Evolutionary conservation across 2,797 vertebrate species (phyloP).

Genomic region (Pachyuromys duprasi): DNA sequence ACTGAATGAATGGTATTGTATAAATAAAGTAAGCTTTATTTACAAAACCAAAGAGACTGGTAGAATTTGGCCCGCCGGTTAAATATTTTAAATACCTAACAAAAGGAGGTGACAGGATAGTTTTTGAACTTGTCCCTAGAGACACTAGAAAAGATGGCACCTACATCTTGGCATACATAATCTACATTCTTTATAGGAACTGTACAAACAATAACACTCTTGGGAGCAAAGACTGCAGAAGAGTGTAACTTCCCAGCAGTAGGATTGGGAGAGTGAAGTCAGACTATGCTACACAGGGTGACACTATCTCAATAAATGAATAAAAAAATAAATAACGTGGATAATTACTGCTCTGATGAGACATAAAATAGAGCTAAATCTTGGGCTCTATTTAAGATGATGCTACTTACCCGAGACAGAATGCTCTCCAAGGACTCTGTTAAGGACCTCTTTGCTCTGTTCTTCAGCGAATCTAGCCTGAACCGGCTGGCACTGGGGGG

Average conservation of each 20-base stretch:
- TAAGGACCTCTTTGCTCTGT: constrained; percentile 95
- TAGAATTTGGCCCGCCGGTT: background rate
- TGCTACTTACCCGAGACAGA: constrained; percentile 86
- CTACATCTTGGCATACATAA: background rate
- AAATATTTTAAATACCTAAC: background rate
- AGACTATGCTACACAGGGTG: background rate
- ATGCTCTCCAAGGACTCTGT: constrained; percentile 85
- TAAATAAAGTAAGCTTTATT: background rate
- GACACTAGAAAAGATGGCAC: background rate
- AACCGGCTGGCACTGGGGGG: constrained; percentile 90
- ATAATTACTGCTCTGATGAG: background rate
- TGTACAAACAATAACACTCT: background rate
- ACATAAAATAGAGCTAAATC: background rate
- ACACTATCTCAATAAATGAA: background rate
- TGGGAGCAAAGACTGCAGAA: background rate
- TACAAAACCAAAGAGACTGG: background rate
- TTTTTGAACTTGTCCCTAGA: background rate
- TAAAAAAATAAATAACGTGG: background rate
- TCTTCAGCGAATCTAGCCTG: constrained; percentile 95
- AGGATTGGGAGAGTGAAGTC: background rate
- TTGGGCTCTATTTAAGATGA: background rate
- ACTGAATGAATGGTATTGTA: background rate
- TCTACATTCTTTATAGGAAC: background rate
- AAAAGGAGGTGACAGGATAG: background rate
- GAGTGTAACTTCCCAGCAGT: background rate